Conservation (phyloP, 2,797 vertebrate species). For the Dendrocincla fuliginosa region DNA sequence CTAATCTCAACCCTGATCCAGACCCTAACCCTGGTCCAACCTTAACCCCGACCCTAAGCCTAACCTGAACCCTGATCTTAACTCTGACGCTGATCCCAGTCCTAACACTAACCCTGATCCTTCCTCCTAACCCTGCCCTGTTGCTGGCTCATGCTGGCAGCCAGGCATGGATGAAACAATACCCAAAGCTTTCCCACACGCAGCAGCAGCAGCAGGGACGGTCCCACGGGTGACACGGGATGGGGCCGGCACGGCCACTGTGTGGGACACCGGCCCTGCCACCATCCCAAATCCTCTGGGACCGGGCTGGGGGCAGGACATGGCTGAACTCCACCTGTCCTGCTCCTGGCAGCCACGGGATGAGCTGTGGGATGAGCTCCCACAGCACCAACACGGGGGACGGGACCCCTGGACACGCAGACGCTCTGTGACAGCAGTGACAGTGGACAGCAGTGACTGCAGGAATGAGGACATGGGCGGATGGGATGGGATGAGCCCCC, state of each 20-base stretch:
- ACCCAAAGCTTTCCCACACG: background rate
- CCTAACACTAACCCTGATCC: background rate
- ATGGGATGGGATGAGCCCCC: background rate
- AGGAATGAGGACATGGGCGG: background rate
- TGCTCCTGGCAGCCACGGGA: accelerated
- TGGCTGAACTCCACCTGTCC: accelerated
- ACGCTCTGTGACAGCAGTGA: background rate
- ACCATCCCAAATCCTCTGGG: background rate
- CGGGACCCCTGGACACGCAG: background rate
- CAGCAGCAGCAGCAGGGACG: background rate
- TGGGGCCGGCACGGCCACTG: background rate
- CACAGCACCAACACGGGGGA: background rate
- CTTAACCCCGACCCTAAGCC: too few species aligned
- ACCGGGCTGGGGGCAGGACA: background rate
- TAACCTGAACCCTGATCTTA: background rate
- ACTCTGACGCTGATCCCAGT: background rate
- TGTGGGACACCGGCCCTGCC: background rate
- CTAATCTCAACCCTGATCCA: background rate
- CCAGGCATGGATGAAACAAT: background rate
- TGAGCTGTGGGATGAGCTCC: background rate
- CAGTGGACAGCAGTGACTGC: too few species aligned
- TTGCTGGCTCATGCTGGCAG: background rate
- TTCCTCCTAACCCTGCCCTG: too few species aligned
- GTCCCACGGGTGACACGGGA: background rate
- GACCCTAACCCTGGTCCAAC: background rate